A percentile compares a stretch with the other conserved stretches of the same genome.
These are phyloP conservation scores for Scomber japonicus DNA, from an alignment of 2,113 vertebrate genomes.

Conservation along the genomic window DNA sequence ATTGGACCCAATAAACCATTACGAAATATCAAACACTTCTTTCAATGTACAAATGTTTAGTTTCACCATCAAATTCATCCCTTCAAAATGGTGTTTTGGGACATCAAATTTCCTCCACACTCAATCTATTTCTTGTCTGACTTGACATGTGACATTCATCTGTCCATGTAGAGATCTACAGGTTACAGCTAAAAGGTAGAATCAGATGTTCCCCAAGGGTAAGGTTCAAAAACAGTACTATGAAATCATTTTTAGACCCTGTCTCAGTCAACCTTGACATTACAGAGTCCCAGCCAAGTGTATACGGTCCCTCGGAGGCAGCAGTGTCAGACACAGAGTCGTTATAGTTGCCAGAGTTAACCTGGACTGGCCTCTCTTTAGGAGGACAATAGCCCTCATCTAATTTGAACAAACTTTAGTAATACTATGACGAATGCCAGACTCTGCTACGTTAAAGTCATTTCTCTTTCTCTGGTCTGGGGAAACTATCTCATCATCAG, in stretches of 20 bases:
- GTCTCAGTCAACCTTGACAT: slow-evolving; percentile 13
- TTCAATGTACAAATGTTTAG: background rate
- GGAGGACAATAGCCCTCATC: background rate
- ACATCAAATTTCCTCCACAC: background rate
- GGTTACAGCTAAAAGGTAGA: slow-evolving; percentile 18
- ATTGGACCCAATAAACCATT: background rate
- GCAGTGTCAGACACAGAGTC: background rate
- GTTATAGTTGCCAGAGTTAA: background rate
- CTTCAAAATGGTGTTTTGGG: background rate
- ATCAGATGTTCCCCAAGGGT: background rate
- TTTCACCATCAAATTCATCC: background rate
- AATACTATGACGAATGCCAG: background rate
- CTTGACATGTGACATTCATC: background rate
- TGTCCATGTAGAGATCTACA: slow-evolving; percentile 19
- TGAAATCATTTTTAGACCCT: slow-evolving; percentile 7
- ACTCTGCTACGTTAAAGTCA: background rate
- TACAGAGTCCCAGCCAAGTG: background rate
- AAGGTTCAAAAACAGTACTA: background rate
- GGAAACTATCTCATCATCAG: too few relatives aligned
- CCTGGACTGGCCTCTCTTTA: background rate
- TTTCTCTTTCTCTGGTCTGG: background rate
- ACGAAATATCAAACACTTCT: background rate
- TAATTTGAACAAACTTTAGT: background rate
- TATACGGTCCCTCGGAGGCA: background rate
- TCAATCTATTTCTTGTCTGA: slow-evolving; percentile 30